Percentiles rank a stretch among this genome's conserved stretches.
These are phyloP conservation scores for Stenodera caucasica DNA, from an alignment of 2,888 invertebrate genomes.

Conservation along the genomic window DNA sequence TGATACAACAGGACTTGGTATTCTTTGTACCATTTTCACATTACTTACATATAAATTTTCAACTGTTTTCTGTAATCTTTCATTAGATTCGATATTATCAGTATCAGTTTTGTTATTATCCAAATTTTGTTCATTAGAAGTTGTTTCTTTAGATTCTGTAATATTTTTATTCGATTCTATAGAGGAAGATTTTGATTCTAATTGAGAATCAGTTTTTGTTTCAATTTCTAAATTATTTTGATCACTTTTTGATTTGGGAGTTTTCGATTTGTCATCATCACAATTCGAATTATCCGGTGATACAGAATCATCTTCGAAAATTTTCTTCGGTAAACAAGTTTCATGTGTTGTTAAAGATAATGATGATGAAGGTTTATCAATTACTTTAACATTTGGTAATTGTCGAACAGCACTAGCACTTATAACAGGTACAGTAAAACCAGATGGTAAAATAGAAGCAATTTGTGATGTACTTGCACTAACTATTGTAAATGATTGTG, in stretches of 20 bases:
- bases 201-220: conserved; percentile 1
- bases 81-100: conserved; percentile 11
- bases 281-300: conserved; percentile 61
- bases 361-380: conserved; percentile 55
- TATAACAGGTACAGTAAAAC: conserved; percentile 53
- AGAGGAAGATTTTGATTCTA: neutral
- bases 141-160: neutral
- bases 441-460: conserved; percentile 50
- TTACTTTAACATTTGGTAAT: conserved; percentile 54
- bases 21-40: conserved; percentile 53
- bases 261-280: conserved; percentile 53
- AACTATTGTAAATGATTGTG: conserved; percentile 52
- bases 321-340: conserved; percentile 65
- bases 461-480: conserved; percentile 52
- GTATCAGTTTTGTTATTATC: neutral
- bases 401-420: conserved; percentile 55
- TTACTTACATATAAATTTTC: conserved; percentile 50
- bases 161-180: neutral
- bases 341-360: conserved; percentile 63
- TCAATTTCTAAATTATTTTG: conserved; percentile 15
- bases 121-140: neutral
- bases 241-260: conserved; percentile 44
- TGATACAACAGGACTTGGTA: conserved; percentile 41
- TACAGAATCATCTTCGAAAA: conserved; percentile 68
- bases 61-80: neutral